Conservation (phyloP, 1,140 invertebrate genomes). For the Neodiprion pinetum region DNA sequence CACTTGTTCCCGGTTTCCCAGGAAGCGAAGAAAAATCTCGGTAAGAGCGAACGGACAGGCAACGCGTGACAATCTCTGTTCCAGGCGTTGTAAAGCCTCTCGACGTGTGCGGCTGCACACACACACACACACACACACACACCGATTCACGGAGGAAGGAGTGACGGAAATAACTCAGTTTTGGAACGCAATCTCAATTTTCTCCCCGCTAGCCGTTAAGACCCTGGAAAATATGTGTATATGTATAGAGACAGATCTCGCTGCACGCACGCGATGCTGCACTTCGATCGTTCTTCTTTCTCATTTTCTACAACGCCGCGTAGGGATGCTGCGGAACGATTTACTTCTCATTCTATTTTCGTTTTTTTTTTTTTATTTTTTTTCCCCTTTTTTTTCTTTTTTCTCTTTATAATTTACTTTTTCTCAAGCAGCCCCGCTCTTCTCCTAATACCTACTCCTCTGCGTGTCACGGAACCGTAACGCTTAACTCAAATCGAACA, state of each 20-base stretch:
- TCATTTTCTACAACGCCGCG: too few species aligned
- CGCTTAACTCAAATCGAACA: background rate
- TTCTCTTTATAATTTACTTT: background rate
- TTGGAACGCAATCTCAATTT: conserved; percentile 1
- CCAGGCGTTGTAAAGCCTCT: background rate
- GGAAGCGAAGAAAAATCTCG: background rate
- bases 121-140: too few species aligned
- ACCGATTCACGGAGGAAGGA: background rate
- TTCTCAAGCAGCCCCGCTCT: background rate
- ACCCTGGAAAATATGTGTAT: background rate
- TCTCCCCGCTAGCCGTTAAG: background rate
- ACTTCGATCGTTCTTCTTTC: background rate
- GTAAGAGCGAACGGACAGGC: background rate
- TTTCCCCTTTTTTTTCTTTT: background rate
- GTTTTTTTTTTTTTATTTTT: conserved; percentile 3
- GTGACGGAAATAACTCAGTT: conserved; percentile 5
- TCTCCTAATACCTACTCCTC: background rate
- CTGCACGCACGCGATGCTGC: background rate
- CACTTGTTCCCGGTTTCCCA: background rate
- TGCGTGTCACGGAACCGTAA: background rate
- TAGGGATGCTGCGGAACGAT: conserved; percentile 13
- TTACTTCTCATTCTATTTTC: background rate
- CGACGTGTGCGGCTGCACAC: background rate
- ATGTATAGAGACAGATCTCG: background rate
- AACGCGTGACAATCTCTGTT: background rate